Evolutionary conservation across 1,140 invertebrate genomes (phyloP), one percentile per base, ranked within the genome.

Genomic region (Plectus sambesii): DNA sequence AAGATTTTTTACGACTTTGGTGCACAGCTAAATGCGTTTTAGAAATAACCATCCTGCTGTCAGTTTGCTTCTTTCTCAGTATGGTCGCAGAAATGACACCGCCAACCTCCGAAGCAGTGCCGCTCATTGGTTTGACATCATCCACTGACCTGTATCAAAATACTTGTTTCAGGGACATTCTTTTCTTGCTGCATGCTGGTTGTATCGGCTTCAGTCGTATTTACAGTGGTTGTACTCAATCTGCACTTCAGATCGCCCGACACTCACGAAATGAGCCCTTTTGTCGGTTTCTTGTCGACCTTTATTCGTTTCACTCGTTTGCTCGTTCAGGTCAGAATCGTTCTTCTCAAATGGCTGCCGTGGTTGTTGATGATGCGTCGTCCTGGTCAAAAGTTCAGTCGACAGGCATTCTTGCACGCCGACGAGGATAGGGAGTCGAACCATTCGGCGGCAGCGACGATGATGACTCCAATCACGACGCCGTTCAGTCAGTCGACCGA

Each of bases 101-200:
- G 8, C 90, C 93, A 5, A 97, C 92, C 26, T 93, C 87, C 15
- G 75, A 96, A 51, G 89, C 94, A 25, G 88, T 98, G 26, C 92
- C 92, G 15, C 77, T 98, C 15, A 78, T 98, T 41, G 90, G 90
- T 53, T 94, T 94, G 48, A 40, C 30, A 9, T 5, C 5, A 23
- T 39, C 24, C 5, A 39, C n/a, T 9, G n/a, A 36, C 25, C 20
- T 33, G 56, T 56, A 25, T 8, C 47, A 30, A 12, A 17, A 42
- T 15, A n/a, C n/a, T n/a, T n/a, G n/a, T 58, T 76, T 53, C 76
- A 93, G 88, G 89, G 70, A 93, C 90, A 56, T 97, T 97, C 77
- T 97, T 97, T 79, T 93, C 93, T 75, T 94, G 88, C 76, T 96
- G 96, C 74, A 97, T 96, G 92, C 88, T 96, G 74, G 94, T 97